These are phyloP conservation scores for Hippocampus comes DNA, from an alignment of 2,113 vertebrate species.

Conservation along the genomic window DNA sequence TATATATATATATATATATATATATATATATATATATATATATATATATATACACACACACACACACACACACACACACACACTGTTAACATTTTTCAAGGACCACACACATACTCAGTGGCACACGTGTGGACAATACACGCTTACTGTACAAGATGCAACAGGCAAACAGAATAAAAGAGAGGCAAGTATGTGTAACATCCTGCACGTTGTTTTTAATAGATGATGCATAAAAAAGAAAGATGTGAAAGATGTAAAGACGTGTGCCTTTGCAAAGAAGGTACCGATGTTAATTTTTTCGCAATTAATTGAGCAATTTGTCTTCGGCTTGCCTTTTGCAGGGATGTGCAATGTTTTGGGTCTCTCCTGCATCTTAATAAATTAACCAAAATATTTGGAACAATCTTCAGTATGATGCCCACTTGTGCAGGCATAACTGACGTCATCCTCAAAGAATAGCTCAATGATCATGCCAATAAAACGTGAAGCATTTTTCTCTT, in stretches of 20 bases:
- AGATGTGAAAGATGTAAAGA: background rate
- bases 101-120: slow-evolving; percentile 69
- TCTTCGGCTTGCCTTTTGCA: background rate
- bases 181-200: background rate
- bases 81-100: slow-evolving; percentile 63
- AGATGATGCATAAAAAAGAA: no score
- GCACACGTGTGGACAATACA: slow-evolving; percentile 7
- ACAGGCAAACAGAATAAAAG: background rate
- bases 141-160: background rate
- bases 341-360: background rate
- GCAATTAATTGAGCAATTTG: background rate
- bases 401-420: background rate
- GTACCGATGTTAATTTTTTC: background rate
- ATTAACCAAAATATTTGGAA: background rate
- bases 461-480: background rate
- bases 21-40: no score
- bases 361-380: background rate
- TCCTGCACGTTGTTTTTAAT: background rate
- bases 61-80: slow-evolving; percentile 35
- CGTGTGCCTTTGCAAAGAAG: background rate
- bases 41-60: background rate
- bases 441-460: background rate
- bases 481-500: background rate
- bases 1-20: no score
- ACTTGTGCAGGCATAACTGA: background rate